phyloP scores from a whole-genome alignment of 2,113 vertebrate species.

The Lophura nycthemera region DNA sequence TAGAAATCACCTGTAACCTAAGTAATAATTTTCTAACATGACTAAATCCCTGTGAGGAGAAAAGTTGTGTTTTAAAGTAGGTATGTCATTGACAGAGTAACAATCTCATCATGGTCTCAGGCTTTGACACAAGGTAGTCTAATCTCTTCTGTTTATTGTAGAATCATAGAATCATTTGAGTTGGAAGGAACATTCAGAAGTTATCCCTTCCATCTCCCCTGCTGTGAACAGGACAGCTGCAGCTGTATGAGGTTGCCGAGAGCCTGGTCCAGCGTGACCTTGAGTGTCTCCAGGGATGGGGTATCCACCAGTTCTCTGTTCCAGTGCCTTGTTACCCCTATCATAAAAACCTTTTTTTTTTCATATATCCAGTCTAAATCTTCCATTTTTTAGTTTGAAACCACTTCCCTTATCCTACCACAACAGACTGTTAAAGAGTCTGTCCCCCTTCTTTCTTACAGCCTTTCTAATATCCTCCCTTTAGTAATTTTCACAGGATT shows the following conservation, averaged over 20 bases:
- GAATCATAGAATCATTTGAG: no score
- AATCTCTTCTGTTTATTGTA: not conserved
- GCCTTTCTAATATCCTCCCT: not conserved
- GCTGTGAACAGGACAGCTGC: no score
- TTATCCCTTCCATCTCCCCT: no score
- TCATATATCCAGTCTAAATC: not conserved
- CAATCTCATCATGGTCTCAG: not conserved
- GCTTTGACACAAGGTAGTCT: not conserved
- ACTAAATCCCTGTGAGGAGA: not conserved
- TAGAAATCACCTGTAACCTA: not conserved
- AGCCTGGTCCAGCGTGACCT: no score
- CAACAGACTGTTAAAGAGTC: not conserved
- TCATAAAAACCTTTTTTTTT: not conserved
- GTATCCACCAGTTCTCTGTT: no score
- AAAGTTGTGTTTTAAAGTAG: not conserved
- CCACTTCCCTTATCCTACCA: not conserved
- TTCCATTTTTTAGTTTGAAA: not conserved
- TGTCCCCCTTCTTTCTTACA: not conserved
- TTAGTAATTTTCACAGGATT: not conserved
- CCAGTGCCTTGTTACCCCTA: no score
- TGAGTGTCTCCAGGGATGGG: no score
- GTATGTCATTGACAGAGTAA: not conserved
- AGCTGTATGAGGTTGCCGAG: no score
- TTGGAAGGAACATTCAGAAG: no score
- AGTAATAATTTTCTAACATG: not conserved